These are phyloP conservation scores for Drosophila bunnanda DNA, from an alignment of 2,888 invertebrate species.

Conservation along the genomic window DNA sequence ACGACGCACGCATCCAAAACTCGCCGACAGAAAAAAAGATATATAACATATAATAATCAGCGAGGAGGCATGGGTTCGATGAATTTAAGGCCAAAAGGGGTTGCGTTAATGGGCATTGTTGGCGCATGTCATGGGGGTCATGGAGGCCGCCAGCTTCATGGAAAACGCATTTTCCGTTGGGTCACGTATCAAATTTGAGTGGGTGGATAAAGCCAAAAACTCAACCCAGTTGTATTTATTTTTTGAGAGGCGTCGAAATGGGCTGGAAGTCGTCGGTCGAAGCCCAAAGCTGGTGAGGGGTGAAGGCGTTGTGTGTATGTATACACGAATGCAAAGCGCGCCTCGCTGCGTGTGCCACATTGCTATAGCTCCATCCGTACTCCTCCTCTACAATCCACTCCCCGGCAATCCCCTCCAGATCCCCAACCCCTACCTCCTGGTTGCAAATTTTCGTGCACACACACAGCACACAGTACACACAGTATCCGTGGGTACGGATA, in stretches of 20 bases:
- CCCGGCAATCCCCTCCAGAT: slow-evolving; percentile 9
- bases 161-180: slow-evolving; percentile 79
- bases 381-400: slow-evolving; percentile 10
- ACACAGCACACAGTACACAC: slow-evolving; percentile 20
- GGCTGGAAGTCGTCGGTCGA: slow-evolving; percentile 3
- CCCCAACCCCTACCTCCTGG: slow-evolving; percentile 18
- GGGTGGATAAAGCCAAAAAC: slow-evolving; percentile 50
- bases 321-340: slow-evolving; percentile 79
- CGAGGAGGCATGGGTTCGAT: slow-evolving; percentile 9
- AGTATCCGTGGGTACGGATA: slow-evolving; percentile 20
- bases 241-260: slow-evolving; percentile 6
- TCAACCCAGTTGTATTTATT: slow-evolving; percentile 37
- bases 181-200: slow-evolving; percentile 75
- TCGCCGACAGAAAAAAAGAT: slow-evolving; percentile 13
- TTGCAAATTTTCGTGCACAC: slow-evolving; percentile 70
- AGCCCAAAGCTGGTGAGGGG: slow-evolving; percentile 11
- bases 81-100: slow-evolving; percentile 49
- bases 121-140: slow-evolving; percentile 35
- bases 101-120: slow-evolving; percentile 65
- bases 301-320: slow-evolving; percentile 66
- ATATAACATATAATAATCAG: slow-evolving; percentile 19
- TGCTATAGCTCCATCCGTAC: slow-evolving; percentile 34
- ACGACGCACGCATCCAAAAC: slow-evolving; percentile 28
- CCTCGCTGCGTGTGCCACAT: slow-evolving; percentile 68
- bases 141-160: slow-evolving; percentile 24